These are phyloP conservation scores for Caenorhabditis imperialis DNA, from an alignment of 2,888 invertebrate genomes.

Conservation along the genomic window DNA sequence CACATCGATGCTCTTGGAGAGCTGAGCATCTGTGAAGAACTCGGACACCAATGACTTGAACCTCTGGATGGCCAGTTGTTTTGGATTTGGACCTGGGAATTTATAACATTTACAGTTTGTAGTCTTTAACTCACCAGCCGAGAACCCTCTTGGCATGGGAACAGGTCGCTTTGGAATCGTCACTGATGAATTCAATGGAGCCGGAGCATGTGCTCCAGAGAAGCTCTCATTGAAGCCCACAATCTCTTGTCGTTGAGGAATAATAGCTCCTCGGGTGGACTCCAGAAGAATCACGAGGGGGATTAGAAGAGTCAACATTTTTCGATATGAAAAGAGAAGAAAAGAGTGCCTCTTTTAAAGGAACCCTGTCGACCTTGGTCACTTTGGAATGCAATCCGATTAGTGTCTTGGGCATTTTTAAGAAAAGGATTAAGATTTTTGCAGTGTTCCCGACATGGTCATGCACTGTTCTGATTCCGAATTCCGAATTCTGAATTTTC, in stretches of 20 bases:
- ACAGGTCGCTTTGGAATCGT: slow-evolving; percentile 15
- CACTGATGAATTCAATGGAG: slow-evolving; percentile 10
- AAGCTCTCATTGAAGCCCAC: not conserved
- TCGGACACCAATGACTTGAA: slow-evolving; percentile 42
- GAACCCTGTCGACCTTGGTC: slow-evolving; percentile 30
- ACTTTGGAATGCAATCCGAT: slow-evolving; percentile 30
- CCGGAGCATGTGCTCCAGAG: not conserved
- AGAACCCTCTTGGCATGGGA: slow-evolving; percentile 29
- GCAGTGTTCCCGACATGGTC: no score
- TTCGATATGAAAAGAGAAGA: slow-evolving; percentile 8
- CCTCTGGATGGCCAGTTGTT: slow-evolving; percentile 20
- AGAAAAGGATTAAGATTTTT: no score
- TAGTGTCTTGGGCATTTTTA: no score
- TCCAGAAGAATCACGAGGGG: slow-evolving; percentile 8
- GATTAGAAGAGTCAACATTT: slow-evolving; percentile 20
- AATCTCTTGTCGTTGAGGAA: not conserved
- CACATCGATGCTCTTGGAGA: slow-evolving; percentile 49
- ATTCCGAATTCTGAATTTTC: no score
- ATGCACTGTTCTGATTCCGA: no score
- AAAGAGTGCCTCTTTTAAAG: slow-evolving; percentile 6
- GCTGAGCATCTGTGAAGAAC: slow-evolving; percentile 43
- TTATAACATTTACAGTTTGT: not conserved
- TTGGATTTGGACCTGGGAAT: slow-evolving; percentile 13
- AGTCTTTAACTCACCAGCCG: slow-evolving; percentile 2
- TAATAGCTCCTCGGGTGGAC: not conserved